A percentile compares a stretch with the other conserved stretches of the same genome.
Evolutionary conservation across 2,888 invertebrate genomes (phyloP).

Genomic region (Sinodicranocentrus sp.): DNA sequence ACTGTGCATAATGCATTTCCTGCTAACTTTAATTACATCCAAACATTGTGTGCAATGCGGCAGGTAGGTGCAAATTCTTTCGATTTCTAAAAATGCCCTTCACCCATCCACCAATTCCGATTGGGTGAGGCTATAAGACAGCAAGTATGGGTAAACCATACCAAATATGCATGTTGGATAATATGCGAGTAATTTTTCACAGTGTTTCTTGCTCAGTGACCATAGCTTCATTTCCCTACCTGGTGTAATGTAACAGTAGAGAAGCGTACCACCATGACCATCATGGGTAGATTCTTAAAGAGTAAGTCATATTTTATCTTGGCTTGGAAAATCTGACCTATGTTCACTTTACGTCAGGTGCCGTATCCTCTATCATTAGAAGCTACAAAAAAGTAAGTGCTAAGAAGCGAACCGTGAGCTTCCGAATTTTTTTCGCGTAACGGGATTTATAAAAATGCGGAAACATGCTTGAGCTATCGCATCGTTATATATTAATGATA

Average conservation of each 20-base stretch:
- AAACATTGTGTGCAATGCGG: too few species aligned
- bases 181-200: background rate
- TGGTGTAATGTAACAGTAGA: background rate
- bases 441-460: conserved; percentile 61
- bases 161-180: too few species aligned
- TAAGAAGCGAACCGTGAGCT: conserved; percentile 7
- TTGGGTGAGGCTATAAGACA: too few species aligned
- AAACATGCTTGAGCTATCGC: conserved; percentile 40
- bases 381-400: background rate
- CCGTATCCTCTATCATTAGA: background rate
- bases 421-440: conserved; percentile 43
- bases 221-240: background rate
- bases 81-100: too few species aligned
- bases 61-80: too few species aligned
- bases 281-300: background rate
- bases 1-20: too few species aligned
- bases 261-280: too few species aligned
- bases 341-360: background rate
- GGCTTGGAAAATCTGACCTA: background rate
- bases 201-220: background rate
- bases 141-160: too few species aligned
- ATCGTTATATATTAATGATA: background rate
- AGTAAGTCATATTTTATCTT: too few species aligned
- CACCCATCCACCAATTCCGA: too few species aligned
- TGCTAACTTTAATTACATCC: too few species aligned